phyloP scores from a whole-genome alignment of 53 echinoderm and acorn worm species.

The Holothuria leucospilota region DNA sequence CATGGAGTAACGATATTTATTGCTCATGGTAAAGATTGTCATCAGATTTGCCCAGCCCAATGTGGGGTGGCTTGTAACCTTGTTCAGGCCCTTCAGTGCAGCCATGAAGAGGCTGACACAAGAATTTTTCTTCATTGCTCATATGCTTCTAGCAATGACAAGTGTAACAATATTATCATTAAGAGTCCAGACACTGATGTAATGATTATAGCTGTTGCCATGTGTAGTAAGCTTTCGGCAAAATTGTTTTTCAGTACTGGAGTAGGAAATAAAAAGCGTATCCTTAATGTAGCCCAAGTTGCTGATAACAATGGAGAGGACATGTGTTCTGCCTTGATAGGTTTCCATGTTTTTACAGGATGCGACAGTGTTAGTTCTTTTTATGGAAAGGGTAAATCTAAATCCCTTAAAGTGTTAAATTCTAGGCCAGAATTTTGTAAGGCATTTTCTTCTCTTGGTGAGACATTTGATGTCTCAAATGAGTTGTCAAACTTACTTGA shows the following conservation, averaged over 20 bases:
- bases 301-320: constrained; percentile 24
- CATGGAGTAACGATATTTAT: constrained; percentile 17
- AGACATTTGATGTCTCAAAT: constrained; percentile 24
- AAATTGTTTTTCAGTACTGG: constrained; percentile 50
- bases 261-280: constrained; percentile 45
- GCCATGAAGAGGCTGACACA: constrained; percentile 81
- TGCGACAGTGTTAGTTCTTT: constrained; percentile 75
- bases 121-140: constrained; percentile 48
- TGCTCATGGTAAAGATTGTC: constrained; percentile 50
- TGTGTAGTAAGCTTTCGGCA: constrained; percentile 6
- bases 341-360: constrained; percentile 72
- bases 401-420: constrained; percentile 22
- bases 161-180: constrained; percentile 39
- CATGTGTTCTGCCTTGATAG: constrained; percentile 56
- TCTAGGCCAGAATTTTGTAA: constrained; percentile 28
- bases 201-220: constrained; percentile 42
- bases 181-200: constrained; percentile 68
- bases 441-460: constrained; percentile 2
- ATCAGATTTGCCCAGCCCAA: constrained; percentile 4
- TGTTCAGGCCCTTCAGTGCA: constrained; percentile 11
- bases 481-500: constrained; percentile 8
- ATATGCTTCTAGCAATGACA: not conserved
- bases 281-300: constrained; percentile 29
- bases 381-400: constrained; percentile 70
- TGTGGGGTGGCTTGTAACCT: not conserved